Conservation (phyloP, 2,888 invertebrate genomes). For the Eupsilia transversa region DNA sequence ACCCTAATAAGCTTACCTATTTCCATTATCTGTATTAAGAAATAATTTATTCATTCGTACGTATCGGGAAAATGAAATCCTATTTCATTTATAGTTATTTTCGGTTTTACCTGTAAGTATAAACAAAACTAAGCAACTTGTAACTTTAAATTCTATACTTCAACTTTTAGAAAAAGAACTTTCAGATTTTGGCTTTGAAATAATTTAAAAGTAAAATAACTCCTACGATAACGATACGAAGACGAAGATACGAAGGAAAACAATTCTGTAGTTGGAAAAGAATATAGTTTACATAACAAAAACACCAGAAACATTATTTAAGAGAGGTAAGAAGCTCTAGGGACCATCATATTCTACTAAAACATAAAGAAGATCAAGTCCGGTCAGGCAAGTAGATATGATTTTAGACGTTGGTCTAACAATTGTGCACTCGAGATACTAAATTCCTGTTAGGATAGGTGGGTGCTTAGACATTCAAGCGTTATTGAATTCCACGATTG, state of each 20-base stretch:
- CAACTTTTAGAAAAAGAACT: slow-evolving; percentile 9
- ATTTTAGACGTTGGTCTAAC: neutral
- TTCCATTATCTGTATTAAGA: slow-evolving; percentile 59
- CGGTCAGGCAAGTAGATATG: neutral
- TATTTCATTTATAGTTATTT: slow-evolving; percentile 38
- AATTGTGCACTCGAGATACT: slow-evolving; percentile 20
- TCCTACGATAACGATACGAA: too few species aligned
- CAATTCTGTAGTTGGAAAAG: neutral
- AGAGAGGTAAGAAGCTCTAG: neutral
- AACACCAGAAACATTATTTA: neutral
- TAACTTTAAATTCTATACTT: slow-evolving; percentile 5
- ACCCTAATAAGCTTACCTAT: slow-evolving; percentile 62
- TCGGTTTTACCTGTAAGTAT: slow-evolving; percentile 11
- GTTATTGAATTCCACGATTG: slow-evolving; percentile 82
- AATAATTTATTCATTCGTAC: slow-evolving; percentile 59
- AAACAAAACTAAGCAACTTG: slow-evolving; percentile 25
- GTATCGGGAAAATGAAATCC: slow-evolving; percentile 42
- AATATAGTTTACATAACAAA: neutral
- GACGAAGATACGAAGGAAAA: neutral
- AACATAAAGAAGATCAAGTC: neutral
- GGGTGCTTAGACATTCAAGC: slow-evolving; percentile 70
- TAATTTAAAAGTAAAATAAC: neutral
- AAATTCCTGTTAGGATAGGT: slow-evolving; percentile 44
- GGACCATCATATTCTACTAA: neutral
- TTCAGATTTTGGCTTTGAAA: neutral